Base-by-base conservation (phyloP, 2,888 invertebrate species). In the Microctonus aethiopoides region DNA sequence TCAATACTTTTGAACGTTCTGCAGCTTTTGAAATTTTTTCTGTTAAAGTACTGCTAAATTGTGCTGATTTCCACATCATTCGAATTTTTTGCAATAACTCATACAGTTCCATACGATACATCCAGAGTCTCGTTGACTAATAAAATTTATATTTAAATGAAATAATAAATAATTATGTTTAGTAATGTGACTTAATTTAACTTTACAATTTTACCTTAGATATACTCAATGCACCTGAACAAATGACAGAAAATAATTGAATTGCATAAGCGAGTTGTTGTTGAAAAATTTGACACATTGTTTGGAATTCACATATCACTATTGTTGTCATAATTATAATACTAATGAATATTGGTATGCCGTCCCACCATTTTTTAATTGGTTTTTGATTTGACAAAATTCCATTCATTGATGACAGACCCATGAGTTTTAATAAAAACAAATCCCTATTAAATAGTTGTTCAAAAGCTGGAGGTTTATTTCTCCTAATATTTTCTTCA, bases 301-400 rank as follows among this genome's bases (percentile, higher is more conserved):
- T 39, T 39, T 39, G 39, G 13, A 39, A 39, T 39, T 39, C n/a
- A 6, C 39, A 39, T n/a, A 39, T 39, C 39, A 39, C n/a, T 0
- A 39, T n/a, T 1, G 11, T 11, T 13, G 3, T 13, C n/a, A n/a
- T n/a, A 11, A 2, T n/a, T 13, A n/a, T 11, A 4, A 39, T n/a
- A 39, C 39, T n/a, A 39, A 39, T 13, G n/a, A 39, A 0, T 11
- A 39, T 39, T 6, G 39, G 39, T n/a, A n/a, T 11, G 6, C 39
- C 32, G 7, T 57, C 57, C 57, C 57, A 57, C 57, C 32, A 57
- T 57, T 57, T 57, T 57, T 57, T 32, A 32, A 20, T 57, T 57
- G n/a, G n/a, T n/a, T 57, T 32, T 2, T 6, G 29, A n/a, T 57
- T 13, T 9, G 29, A 11, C 5, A 26, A 57, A 10, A 57, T 16